Conservation (phyloP, 2,888 invertebrate genomes). For the Bhutanitis thaidina region DNA sequence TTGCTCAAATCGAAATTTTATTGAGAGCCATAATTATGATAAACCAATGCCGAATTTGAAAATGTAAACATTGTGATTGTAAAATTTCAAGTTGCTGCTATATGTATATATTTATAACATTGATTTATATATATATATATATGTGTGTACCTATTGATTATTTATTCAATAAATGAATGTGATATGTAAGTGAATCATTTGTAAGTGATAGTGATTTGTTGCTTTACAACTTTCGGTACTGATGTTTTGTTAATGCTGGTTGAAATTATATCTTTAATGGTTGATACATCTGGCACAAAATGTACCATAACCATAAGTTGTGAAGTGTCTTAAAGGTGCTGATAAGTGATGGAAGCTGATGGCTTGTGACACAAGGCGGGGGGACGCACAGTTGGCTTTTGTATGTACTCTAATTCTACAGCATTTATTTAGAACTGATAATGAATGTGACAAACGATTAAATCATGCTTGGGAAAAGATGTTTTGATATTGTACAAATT, state of each 20-base stretch:
- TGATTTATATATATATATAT: slow-evolving; percentile 32
- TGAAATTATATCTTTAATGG: slow-evolving; percentile 10
- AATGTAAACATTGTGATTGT: slow-evolving; percentile 58
- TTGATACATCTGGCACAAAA: slow-evolving; percentile 30
- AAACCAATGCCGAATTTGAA: slow-evolving; percentile 58
- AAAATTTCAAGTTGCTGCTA: slow-evolving; percentile 61
- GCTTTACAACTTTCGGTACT: slow-evolving; percentile 54
- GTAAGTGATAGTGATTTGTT: slow-evolving; percentile 48
- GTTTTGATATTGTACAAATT: slow-evolving; percentile 33
- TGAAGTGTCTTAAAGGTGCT: slow-evolving; percentile 64
- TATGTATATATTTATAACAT: slow-evolving; percentile 39
- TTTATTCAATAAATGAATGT: slow-evolving; percentile 68
- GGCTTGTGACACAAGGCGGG: slow-evolving; percentile 53
- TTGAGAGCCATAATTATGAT: slow-evolving; percentile 66
- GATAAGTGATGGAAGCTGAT: slow-evolving; percentile 44
- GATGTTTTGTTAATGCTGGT: slow-evolving; percentile 21
- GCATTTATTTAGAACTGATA: slow-evolving; percentile 24
- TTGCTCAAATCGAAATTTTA: slow-evolving; percentile 75
- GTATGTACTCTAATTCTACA: slow-evolving; percentile 24
- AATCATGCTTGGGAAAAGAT: slow-evolving; percentile 20
- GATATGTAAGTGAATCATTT: slow-evolving; percentile 66
- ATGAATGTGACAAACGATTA: slow-evolving; percentile 26
- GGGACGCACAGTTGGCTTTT: slow-evolving; percentile 37
- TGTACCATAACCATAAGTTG: slow-evolving; percentile 47
- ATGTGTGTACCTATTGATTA: slow-evolving; percentile 40